Evolutionary conservation across 64 coral and sea anemone species (phyloP).

Genomic region (Orbicella faveolata): DNA sequence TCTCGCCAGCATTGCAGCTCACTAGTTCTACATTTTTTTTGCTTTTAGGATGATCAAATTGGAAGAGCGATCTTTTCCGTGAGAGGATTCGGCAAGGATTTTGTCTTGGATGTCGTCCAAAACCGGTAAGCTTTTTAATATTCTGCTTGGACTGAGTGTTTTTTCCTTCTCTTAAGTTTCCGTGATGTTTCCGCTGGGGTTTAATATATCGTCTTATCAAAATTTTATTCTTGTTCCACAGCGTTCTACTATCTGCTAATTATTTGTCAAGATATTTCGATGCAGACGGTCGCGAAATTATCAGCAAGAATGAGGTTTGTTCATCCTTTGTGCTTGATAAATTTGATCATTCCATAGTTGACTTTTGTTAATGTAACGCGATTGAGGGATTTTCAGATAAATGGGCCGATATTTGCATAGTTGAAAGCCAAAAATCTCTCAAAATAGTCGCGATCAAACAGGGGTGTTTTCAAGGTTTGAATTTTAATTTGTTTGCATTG

Average conservation of each 20-base stretch:
- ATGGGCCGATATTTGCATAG: neutral
- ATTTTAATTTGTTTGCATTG: neutral
- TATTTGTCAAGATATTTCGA: slow-evolving; percentile 27
- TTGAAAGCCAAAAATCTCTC: neutral
- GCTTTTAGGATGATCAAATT: slow-evolving; percentile 14
- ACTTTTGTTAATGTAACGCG: neutral
- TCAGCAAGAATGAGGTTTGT: slow-evolving; percentile 10
- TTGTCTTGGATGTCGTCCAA: slow-evolving; percentile 6
- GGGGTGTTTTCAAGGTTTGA: neutral
- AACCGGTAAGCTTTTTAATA: slow-evolving; percentile 12
- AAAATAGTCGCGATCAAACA: neutral
- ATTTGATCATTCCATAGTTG: neutral
- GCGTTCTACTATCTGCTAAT: slow-evolving; percentile 14
- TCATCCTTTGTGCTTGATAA: neutral
- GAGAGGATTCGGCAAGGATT: slow-evolving; percentile 39
- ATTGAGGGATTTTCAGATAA: neutral
- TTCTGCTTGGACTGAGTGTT: neutral
- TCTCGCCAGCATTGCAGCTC: neutral
- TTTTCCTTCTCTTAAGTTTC: neutral
- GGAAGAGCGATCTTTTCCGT: slow-evolving; percentile 7
- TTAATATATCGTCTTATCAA: neutral
- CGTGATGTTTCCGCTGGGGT: neutral
- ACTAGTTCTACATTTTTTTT: neutral
- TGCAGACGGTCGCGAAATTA: neutral
- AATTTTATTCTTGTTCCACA: neutral